A percentile compares a stretch with the other conserved stretches of the same genome.
phyloP scores from a whole-genome alignment of 2,888 invertebrate species.

The Megamerina dolium region DNA sequence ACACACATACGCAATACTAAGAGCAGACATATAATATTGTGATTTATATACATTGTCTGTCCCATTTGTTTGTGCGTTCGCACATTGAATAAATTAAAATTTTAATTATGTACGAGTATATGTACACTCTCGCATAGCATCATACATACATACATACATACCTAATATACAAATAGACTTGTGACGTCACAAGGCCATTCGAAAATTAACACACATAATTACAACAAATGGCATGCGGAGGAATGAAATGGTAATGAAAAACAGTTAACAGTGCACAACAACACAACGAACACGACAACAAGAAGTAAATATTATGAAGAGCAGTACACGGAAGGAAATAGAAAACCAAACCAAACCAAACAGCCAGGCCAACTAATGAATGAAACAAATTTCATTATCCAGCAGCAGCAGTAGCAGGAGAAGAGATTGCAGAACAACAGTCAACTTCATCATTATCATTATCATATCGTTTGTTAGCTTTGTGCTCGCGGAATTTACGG shows the following conservation, averaged over 20 bases:
- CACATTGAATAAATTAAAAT: conserved; percentile 42
- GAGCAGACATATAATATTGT: conserved; percentile 2
- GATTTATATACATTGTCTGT: conserved; percentile 29
- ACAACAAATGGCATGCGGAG: conserved; percentile 25
- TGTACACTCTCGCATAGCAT: background rate
- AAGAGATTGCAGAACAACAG: background rate
- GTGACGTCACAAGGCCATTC: conserved; percentile 13
- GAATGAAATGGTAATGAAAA: conserved; percentile 37
- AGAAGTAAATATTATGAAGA: conserved; percentile 2
- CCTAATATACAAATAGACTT: too few species aligned
- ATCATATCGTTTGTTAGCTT: too few species aligned
- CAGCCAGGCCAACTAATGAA: too few species aligned
- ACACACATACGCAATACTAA: conserved; percentile 1
- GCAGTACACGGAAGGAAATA: conserved; percentile 4
- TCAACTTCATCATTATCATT: conserved; percentile 8
- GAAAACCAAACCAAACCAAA: too few species aligned
- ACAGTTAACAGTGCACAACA: too few species aligned
- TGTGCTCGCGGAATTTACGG: background rate
- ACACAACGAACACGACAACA: conserved; percentile 1
- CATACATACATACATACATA: background rate
- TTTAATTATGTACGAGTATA: conserved; percentile 28
- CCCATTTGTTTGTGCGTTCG: too few species aligned
- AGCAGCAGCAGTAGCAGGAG: conserved; percentile 27
- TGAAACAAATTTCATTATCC: too few species aligned
- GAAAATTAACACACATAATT: conserved; percentile 8